A percentile compares a stretch with the other conserved stretches of the same genome.
Evolutionary conservation across 1,140 invertebrate species (phyloP).

Genomic region (Bombus haemorrhoidalis): DNA sequence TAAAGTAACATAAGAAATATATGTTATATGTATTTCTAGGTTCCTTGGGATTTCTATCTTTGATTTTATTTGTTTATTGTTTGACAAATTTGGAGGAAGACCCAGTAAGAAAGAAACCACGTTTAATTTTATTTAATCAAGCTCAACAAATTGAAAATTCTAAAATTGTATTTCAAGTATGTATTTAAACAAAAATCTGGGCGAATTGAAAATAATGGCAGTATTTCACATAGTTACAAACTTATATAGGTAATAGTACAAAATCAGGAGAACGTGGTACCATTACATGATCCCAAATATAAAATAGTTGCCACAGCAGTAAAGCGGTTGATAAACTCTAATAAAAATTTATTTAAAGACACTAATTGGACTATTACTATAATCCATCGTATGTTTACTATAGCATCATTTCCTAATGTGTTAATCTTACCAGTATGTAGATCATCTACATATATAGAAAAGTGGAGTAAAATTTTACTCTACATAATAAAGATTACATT

Average conservation of each 20-base stretch:
- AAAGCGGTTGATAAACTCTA: conserved; percentile 79
- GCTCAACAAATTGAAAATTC: conserved; percentile 81
- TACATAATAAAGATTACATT: neutral
- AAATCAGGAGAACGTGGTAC: conserved; percentile 75
- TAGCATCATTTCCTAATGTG: conserved; percentile 79
- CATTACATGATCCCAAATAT: conserved; percentile 70
- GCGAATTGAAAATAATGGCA: neutral
- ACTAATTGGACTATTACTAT: conserved; percentile 83
- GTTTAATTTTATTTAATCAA: conserved; percentile 83
- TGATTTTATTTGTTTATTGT: conserved; percentile 77
- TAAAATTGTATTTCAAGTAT: conserved; percentile 53
- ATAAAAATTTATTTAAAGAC: conserved; percentile 81
- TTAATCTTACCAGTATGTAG: conserved; percentile 83
- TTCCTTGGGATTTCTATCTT: conserved; percentile 58
- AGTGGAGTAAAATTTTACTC: neutral
- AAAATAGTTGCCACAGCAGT: conserved; percentile 74
- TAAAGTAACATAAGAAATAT: neutral
- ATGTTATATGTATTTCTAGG: conserved; percentile 60
- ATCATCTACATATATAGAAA: neutral
- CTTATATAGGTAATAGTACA: conserved; percentile 62
- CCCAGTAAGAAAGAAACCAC: conserved; percentile 82
- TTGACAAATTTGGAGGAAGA: conserved; percentile 81
- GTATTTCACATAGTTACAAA: neutral
- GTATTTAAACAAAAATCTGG: neutral
- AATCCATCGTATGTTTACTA: conserved; percentile 69